Base-by-base conservation (phyloP, 2,113 vertebrate species). In the Rhinoderma darwinii region DNA sequence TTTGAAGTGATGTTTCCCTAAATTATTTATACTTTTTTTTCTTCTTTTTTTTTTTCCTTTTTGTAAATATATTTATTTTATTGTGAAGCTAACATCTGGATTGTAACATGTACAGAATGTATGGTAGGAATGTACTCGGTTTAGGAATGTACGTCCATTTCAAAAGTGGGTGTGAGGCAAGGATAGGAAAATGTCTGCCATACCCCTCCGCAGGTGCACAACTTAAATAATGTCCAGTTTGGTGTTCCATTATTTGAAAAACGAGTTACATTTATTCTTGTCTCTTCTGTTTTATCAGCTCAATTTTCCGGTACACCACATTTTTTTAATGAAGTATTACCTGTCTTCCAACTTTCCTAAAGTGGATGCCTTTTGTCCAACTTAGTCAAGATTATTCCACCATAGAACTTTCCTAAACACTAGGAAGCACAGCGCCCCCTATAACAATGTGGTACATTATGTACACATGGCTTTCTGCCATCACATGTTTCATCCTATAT, bases 51-150 rank as follows among this genome's bases (percentile, higher is more conserved):
- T 95, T 95, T 87, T 89, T 92, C 89, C 88, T 90, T 93, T 94
- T 93, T 99, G 97, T 99, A 98, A 98, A 99, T 98, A 98, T 99
- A 99, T 99, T 99, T 99, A 99, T 99, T 98, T 97, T 96, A 94
- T 96, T 95, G 95, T 98, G 96, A 96, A 94, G 94, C 96, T 97
- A 97, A 96, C 92, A 94, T 95, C 95, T 96, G 95, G 95, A 96
- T 98, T 97, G 94, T 98, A 96, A 97, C 95, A 94, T 97, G 96
- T 98, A 97, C 96, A 98, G 97, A 98, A 96, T 97, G 96, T 97
- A 95, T 94, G 95, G 95, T 95, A 94, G 95, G 94, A 95, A 95
- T 95, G 94, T 95, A 95, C 92, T 94, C 92, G 93, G 91, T 90
- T 86, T 94, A 93, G 94, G 94, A 95, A 94, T 96, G 96, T 97